Conservation (phyloP, 2,888 invertebrate genomes). For the Trypoxylon attenuatum region DNA sequence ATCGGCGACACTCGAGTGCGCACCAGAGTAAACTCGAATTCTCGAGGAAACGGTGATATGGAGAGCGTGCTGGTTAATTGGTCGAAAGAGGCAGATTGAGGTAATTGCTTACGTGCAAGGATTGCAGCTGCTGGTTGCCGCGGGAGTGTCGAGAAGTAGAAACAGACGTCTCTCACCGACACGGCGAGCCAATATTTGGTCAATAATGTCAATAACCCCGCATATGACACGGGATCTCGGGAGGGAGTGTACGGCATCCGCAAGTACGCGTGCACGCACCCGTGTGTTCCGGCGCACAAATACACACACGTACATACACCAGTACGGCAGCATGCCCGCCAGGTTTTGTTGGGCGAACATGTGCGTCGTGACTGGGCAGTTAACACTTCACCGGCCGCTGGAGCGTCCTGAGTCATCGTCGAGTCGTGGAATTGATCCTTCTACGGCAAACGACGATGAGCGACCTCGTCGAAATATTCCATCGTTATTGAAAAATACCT, state of each 20-base stretch:
- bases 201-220: constrained; percentile 66
- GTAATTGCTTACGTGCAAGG: constrained; percentile 6
- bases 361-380: constrained; percentile 69
- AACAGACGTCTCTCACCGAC: constrained; percentile 19
- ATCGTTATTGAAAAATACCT: constrained; percentile 1
- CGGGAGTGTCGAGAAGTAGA: constrained; percentile 22
- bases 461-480: constrained; percentile 20
- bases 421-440: constrained; percentile 47
- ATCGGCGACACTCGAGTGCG: too few relatives aligned
- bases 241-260: constrained; percentile 11
- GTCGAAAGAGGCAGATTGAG: too few relatives aligned
- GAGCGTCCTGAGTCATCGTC: constrained; percentile 55
- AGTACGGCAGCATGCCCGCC: constrained; percentile 52
- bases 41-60: too few relatives aligned
- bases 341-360: constrained; percentile 60
- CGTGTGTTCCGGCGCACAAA: constrained; percentile 42
- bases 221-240: constrained; percentile 42
- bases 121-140: background rate
- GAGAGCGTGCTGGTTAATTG: background rate
- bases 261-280: constrained; percentile 2
- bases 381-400: constrained; percentile 58
- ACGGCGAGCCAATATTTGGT: constrained; percentile 59
- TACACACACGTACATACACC: too few relatives aligned
- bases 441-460: constrained; percentile 7
- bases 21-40: too few relatives aligned